Evolutionary conservation across 2,888 invertebrate species (phyloP).

Genomic region (Leucoptera coffeella): DNA sequence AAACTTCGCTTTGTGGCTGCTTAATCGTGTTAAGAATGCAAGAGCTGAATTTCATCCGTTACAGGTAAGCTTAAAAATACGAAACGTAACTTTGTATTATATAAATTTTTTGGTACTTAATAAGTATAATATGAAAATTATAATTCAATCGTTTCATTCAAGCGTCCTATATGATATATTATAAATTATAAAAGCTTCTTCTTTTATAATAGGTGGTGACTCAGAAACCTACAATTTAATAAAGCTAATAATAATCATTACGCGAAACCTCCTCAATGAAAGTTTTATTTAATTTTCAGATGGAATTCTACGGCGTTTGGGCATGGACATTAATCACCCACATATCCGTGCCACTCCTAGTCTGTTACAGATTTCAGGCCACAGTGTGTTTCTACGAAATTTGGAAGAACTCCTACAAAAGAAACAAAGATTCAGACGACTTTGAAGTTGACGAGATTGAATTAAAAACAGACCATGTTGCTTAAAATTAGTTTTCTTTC

Average conservation of each 20-base stretch:
- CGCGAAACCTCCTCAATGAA: too few relatives aligned
- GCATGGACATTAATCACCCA: conserved; percentile 71
- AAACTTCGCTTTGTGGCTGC: conserved; percentile 62
- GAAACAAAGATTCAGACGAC: conserved; percentile 18
- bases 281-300: conserved; percentile 23
- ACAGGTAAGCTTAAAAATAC: conserved; percentile 44
- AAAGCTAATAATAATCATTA: too few relatives aligned
- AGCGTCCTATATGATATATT: too few relatives aligned
- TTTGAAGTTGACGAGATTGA: conserved; percentile 21
- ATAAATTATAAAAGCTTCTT: too few relatives aligned
- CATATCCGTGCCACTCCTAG: conserved; percentile 62
- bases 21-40: conserved; percentile 62
- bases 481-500: conserved; percentile 12
- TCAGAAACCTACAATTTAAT: too few relatives aligned
- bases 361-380: conserved; percentile 71
- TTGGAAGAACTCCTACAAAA: conserved; percentile 70
- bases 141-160: too few relatives aligned
- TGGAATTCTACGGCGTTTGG: conserved; percentile 64
- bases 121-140: too few relatives aligned
- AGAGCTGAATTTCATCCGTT: conserved; percentile 62
- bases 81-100: too few relatives aligned
- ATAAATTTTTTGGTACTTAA: too few relatives aligned
- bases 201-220: too few relatives aligned
- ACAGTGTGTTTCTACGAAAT: conserved; percentile 71
- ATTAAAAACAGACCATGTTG: conserved; percentile 29